phyloP scores from a whole-genome alignment of 2,113 vertebrate genomes.

The Panthera leo region DNA sequence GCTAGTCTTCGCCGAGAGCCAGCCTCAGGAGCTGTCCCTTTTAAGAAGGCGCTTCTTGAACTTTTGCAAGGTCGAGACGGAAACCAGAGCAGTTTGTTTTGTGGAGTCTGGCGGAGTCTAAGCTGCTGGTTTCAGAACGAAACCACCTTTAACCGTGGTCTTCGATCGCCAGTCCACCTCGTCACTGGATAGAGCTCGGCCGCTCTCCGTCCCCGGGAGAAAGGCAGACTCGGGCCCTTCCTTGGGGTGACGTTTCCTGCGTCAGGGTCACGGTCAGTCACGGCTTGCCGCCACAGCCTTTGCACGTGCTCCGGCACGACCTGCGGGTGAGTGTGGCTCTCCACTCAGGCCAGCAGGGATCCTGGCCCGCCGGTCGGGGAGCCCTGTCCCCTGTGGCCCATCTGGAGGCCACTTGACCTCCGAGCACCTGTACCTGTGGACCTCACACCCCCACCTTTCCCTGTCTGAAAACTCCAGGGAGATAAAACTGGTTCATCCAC shows the following conservation, averaged over 20 bases:
- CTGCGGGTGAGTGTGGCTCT: no score
- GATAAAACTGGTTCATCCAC: background rate
- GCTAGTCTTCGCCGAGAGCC: background rate
- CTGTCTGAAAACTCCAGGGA: background rate
- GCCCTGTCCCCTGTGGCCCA: background rate
- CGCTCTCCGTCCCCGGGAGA: background rate
- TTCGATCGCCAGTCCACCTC: background rate
- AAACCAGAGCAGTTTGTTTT: background rate
- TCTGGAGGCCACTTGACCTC: background rate
- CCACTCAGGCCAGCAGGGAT: background rate
- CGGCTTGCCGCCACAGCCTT: no score
- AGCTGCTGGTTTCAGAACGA: background rate
- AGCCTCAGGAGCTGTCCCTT: constrained; percentile 49
- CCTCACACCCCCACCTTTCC: background rate
- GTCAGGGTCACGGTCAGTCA: no score
- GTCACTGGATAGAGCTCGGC: background rate
- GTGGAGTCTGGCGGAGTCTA: background rate
- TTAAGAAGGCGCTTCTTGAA: background rate
- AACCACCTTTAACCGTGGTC: background rate
- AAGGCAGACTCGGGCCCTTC: background rate
- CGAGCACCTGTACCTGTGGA: background rate
- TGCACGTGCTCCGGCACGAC: no score
- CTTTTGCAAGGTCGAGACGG: background rate
- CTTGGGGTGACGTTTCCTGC: rapidly evolving
- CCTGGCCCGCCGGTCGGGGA: background rate